phyloP scores from a whole-genome alignment of 2,888 invertebrate species.

The Mactromeris polynyma region DNA sequence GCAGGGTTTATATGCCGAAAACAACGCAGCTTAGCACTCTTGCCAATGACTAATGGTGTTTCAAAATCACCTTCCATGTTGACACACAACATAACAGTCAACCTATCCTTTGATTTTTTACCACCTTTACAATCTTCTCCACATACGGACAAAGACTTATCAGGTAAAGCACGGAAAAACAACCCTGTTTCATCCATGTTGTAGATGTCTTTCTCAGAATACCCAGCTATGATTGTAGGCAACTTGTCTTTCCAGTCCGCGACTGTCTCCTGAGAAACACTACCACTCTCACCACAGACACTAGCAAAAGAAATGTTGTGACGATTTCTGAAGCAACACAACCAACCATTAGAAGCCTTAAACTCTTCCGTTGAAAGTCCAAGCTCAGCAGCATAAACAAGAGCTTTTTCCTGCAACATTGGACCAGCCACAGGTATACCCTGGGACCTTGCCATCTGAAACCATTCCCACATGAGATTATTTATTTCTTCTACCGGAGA shows the following conservation, averaged over 20 bases:
- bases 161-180: conserved; percentile 51
- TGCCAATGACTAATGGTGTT: conserved; percentile 31
- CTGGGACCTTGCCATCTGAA: no score
- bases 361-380: no score
- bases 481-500: no score
- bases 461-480: no score
- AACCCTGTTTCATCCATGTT: conserved; percentile 48
- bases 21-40: conserved; percentile 3
- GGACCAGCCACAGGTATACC: no score
- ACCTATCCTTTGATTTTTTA: conserved; percentile 25
- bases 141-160: conserved; percentile 46
- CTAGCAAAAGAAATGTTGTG: conserved; percentile 61
- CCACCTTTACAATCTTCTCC: conserved; percentile 45
- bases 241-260: conserved; percentile 27
- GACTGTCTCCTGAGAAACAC: conserved; percentile 28
- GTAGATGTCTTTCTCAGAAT: conserved; percentile 34
- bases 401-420: no score
- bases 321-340: conserved; percentile 61
- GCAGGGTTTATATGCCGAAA: conserved; percentile 2
- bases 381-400: no score
- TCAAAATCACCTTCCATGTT: conserved; percentile 35
- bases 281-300: conserved; percentile 54
- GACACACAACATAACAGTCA: conserved; percentile 29
- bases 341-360: conserved; percentile 75
- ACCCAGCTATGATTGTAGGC: conserved; percentile 28